Percentiles rank a stretch among this genome's conserved stretches.
Conservation (phyloP, 2,797 vertebrate species). For the Hypotaenidia okinawae region DNA sequence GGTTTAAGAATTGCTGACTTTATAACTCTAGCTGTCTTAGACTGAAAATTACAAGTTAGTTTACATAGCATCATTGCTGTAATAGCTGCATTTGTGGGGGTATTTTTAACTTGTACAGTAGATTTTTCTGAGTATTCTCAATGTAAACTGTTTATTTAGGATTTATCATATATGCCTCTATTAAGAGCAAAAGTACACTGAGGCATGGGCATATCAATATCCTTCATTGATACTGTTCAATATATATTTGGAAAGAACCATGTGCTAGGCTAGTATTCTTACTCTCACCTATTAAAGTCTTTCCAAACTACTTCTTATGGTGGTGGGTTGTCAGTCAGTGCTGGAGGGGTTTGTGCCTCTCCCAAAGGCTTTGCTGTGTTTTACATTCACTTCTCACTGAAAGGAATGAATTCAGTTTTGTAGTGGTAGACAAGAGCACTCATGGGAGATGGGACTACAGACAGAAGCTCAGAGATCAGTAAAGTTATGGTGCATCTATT, state of each 20-base stretch:
- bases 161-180: background rate
- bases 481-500: rapidly evolving
- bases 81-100: background rate
- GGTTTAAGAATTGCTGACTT: background rate
- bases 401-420: background rate
- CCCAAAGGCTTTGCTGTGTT: background rate
- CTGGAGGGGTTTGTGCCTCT: background rate
- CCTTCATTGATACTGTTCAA: background rate
- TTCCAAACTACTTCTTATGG: background rate
- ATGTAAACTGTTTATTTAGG: background rate
- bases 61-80: background rate
- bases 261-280: background rate
- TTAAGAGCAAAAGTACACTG: background rate
- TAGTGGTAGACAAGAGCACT: background rate
- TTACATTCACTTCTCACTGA: background rate
- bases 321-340: rapidly evolving
- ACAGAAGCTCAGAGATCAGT: background rate
- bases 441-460: background rate
- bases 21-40: background rate
- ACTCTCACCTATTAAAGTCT: background rate
- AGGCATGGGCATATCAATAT: background rate
- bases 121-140: background rate
- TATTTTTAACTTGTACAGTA: background rate
- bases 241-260: background rate
- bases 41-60: background rate